A percentile compares a stretch with the other conserved stretches of the same genome.
phyloP scores from a whole-genome alignment of 2,113 vertebrate species.

The Neogobius melanostomus region DNA sequence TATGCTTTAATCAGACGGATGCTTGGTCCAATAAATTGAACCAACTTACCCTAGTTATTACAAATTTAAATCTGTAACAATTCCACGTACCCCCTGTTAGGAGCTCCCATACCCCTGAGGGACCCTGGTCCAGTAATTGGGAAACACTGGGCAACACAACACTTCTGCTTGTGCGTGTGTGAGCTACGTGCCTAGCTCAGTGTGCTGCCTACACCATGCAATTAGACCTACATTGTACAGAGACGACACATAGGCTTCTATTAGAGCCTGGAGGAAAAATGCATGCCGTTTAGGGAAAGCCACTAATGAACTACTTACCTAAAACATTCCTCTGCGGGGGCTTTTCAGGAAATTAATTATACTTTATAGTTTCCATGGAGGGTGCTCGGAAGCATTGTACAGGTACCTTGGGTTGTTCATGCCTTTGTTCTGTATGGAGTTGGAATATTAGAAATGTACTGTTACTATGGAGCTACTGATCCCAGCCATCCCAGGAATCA shows the following conservation, averaged over 20 bases:
- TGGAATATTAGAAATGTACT: no score
- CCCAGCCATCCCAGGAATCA: no score
- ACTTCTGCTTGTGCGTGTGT: background rate
- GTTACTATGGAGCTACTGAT: no score
- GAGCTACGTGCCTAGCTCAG: slow-evolving; percentile 39
- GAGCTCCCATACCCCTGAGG: no score
- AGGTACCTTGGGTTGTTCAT: background rate
- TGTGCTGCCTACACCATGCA: slow-evolving; percentile 12
- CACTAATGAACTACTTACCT: slow-evolving; percentile 2
- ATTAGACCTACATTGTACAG: slow-evolving; percentile 33
- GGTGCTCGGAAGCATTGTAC: background rate
- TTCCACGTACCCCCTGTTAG: no score
- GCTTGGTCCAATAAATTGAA: no score
- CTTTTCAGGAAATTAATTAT: slow-evolving; percentile 5
- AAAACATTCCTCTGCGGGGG: background rate
- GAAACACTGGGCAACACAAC: background rate
- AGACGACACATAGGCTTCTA: background rate
- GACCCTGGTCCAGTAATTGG: no score
- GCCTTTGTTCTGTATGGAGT: background rate
- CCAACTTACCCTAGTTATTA: no score
- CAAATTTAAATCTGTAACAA: no score
- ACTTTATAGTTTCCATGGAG: slow-evolving; percentile 7
- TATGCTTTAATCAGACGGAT: no score
- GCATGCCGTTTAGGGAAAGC: background rate
- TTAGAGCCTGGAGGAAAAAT: background rate